Evolutionary conservation across 2,113 vertebrate genomes (phyloP).

Genomic region (Eulacestoma nigropectus): DNA sequence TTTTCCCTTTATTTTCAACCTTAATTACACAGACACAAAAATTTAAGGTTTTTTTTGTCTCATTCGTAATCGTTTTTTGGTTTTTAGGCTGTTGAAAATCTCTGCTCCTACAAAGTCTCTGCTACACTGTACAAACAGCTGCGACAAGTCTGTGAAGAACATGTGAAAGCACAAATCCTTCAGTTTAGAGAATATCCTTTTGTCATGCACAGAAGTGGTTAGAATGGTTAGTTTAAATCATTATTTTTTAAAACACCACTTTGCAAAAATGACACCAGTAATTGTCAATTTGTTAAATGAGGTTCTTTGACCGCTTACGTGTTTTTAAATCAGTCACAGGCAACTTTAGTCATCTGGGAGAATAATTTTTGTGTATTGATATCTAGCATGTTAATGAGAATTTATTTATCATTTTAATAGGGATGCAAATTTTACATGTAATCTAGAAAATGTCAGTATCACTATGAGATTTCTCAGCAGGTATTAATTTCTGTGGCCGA

Average conservation of each 20-base stretch:
- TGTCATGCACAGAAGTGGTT: background rate
- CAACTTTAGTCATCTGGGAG: background rate
- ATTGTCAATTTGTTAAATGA: background rate
- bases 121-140: conserved; percentile 78
- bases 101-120: conserved; percentile 81
- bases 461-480: background rate
- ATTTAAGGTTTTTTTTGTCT: background rate
- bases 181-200: conserved; percentile 84
- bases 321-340: background rate
- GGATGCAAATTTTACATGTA: background rate
- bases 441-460: background rate
- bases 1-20: background rate
- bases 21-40: background rate
- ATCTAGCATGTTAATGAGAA: background rate
- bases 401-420: background rate
- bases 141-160: conserved; percentile 80
- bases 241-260: background rate
- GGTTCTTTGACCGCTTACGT: background rate
- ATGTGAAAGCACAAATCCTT: conserved; percentile 77
- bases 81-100: conserved; percentile 80
- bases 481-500: background rate
- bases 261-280: background rate
- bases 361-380: background rate
- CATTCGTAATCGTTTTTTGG: background rate
- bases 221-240: background rate